Percentiles rank a stretch among this genome's conserved stretches.
phyloP scores from a whole-genome alignment of 2,888 invertebrate species.

The Syritta pipiens region DNA sequence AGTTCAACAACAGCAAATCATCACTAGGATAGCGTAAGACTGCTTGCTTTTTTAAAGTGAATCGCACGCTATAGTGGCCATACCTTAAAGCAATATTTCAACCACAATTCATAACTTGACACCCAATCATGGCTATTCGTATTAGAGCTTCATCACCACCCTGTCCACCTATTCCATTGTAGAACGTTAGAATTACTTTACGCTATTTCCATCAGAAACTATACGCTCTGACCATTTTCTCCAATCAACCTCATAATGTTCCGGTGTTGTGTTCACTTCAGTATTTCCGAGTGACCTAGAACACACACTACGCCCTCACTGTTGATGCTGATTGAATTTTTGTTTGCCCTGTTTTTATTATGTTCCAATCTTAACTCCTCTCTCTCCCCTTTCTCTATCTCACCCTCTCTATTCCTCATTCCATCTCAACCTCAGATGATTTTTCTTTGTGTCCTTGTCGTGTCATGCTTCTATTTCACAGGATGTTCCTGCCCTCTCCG shows the following conservation, averaged over 20 bases:
- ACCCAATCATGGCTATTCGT: neutral
- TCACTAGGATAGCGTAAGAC: too few species aligned
- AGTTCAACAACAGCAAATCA: too few species aligned
- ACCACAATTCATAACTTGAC: neutral
- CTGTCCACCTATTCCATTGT: too few species aligned
- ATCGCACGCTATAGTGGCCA: neutral
- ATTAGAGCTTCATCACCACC: too few species aligned
- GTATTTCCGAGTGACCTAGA: slow-evolving; percentile 13
- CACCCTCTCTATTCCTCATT: neutral
- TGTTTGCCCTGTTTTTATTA: neutral
- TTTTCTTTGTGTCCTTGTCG: slow-evolving; percentile 71
- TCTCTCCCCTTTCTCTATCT: neutral
- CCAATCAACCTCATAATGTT: too few species aligned
- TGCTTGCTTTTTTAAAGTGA: neutral
- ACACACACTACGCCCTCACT: neutral
- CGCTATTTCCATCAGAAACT: neutral
- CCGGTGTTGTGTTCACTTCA: slow-evolving; percentile 4
- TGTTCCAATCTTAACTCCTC: neutral
- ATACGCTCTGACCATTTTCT: too few species aligned
- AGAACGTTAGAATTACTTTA: neutral
- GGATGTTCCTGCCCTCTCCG: slow-evolving; percentile 75
- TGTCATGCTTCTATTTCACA: slow-evolving; percentile 74
- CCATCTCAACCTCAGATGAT: slow-evolving; percentile 26
- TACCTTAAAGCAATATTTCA: neutral
- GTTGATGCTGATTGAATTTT: slow-evolving; percentile 31